These are phyloP conservation scores for Hydrotaea cyrtoneurina DNA, from an alignment of 2,888 invertebrate genomes.

Conservation along the genomic window DNA sequence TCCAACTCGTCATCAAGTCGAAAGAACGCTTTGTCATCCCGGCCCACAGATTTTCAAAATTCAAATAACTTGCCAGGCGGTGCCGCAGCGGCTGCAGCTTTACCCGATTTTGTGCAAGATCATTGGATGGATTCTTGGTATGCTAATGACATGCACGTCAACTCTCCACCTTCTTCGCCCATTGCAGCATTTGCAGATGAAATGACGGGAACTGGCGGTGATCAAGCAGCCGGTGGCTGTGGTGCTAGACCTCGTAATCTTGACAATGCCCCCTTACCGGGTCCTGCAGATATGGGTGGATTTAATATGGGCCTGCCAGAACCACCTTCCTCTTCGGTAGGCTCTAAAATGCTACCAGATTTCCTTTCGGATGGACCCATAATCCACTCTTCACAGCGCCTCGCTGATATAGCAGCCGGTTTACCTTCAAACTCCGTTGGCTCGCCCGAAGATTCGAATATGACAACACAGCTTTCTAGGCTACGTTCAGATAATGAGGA, in stretches of 20 bases:
- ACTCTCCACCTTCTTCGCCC: slow-evolving; percentile 78
- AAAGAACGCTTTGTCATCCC: slow-evolving; percentile 53
- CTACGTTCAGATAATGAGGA: slow-evolving; percentile 79
- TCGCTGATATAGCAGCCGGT: slow-evolving; percentile 80
- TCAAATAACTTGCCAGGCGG: slow-evolving; percentile 52
- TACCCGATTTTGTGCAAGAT: slow-evolving; percentile 95
- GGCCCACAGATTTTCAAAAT: slow-evolving; percentile 68
- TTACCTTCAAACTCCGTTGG: slow-evolving; percentile 78
- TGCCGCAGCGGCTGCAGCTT: slow-evolving; percentile 73
- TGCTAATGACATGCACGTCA: slow-evolving; percentile 77
- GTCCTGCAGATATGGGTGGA: slow-evolving; percentile 62
- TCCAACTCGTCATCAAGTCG: slow-evolving; percentile 61
- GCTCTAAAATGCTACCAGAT: slow-evolving; percentile 83
- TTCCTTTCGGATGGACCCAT: slow-evolving; percentile 87
- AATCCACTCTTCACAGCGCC: slow-evolving; percentile 80
- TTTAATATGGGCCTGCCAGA: slow-evolving; percentile 69
- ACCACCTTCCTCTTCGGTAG: slow-evolving; percentile 60
- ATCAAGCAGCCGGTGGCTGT: slow-evolving; percentile 65
- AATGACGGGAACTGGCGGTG: slow-evolving; percentile 60
- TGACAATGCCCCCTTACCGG: slow-evolving; percentile 59
- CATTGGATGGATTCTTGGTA: slow-evolving; percentile 88
- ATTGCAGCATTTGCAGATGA: slow-evolving; percentile 74
- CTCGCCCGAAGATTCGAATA: slow-evolving; percentile 78
- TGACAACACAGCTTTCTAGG: slow-evolving; percentile 74
- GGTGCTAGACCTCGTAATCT: slow-evolving; percentile 44